Evolutionary conservation across 2,797 vertebrate species (phyloP).

Genomic region (Eupleurogrammus muticus): DNA sequence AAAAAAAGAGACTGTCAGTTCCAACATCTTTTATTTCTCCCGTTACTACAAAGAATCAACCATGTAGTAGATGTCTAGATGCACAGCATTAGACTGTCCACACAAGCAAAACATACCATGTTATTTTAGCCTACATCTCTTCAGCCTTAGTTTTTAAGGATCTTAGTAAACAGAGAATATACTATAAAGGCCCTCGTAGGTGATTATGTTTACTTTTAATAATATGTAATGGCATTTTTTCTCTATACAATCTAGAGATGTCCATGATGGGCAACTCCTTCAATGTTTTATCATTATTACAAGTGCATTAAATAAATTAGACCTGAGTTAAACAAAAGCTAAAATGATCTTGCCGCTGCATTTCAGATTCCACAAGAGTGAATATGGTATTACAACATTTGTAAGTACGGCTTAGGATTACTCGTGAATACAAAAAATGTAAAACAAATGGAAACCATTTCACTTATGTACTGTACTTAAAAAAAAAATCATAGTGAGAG

Average conservation of each 20-base stretch:
- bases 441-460: conserved; percentile 47
- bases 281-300: conserved; percentile 12
- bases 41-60: conserved; percentile 58
- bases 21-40: conserved; percentile 55
- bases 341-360: conserved; percentile 36
- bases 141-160: conserved; percentile 17
- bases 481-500: conserved; percentile 42
- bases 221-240: conserved; percentile 38
- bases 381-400: conserved; percentile 37
- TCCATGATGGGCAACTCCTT: conserved; percentile 1
- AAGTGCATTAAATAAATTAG: conserved; percentile 64
- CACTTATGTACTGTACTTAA: conserved; percentile 28
- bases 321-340: conserved; percentile 63
- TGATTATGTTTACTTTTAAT: conserved; percentile 30
- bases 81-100: conserved; percentile 69
- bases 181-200: conserved; percentile 39
- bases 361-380: conserved; percentile 40
- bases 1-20: conserved; percentile 1
- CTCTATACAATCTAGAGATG: conserved; percentile 1
- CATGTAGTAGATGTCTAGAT: conserved; percentile 57
- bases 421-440: conserved; percentile 51
- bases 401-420: conserved; percentile 49
- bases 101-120: conserved; percentile 25
- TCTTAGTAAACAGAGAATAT: conserved; percentile 48
- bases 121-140: conserved; percentile 25